Conservation (phyloP, 2,797 vertebrate genomes). For the Vespertilio murinus region DNA sequence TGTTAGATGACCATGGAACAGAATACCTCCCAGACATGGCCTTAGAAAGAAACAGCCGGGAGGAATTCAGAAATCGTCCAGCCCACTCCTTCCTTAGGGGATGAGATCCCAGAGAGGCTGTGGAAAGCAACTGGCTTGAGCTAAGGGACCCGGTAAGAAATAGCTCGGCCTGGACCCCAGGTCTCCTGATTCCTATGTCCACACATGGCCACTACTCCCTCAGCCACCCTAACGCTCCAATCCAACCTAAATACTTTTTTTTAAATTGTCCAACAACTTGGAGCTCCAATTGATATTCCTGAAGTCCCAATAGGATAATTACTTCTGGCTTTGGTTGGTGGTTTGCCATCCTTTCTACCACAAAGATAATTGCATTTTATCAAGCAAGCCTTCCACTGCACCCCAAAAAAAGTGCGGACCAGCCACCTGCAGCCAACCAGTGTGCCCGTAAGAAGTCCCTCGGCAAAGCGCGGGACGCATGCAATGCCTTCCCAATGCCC, state of each 20-base stretch:
- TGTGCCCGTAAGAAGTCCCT: not conserved
- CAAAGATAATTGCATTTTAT: constrained; percentile 6
- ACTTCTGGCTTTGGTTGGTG: not conserved
- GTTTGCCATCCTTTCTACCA: not conserved
- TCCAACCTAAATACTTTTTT: not conserved
- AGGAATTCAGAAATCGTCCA: not conserved
- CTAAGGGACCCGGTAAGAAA: not conserved
- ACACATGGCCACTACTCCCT: not conserved
- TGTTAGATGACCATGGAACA: not conserved
- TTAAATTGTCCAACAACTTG: not conserved
- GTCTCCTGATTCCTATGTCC: not conserved
- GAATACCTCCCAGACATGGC: not conserved
- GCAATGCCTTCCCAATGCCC: not conserved
- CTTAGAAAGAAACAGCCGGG: not conserved
- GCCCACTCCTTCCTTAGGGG: not conserved
- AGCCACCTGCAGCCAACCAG: not conserved
- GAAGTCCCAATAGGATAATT: constrained; percentile 6
- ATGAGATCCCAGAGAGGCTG: not conserved
- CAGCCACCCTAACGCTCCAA: not conserved
- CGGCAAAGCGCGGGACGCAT: not conserved
- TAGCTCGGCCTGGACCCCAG: not conserved
- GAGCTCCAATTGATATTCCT: not conserved
- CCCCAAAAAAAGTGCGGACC: not conserved
- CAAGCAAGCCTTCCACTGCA: not conserved
- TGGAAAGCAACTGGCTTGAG: not conserved